Evolutionary conservation across 2,113 vertebrate species (phyloP).

Genomic region (Rhadina sibilatrix): DNA sequence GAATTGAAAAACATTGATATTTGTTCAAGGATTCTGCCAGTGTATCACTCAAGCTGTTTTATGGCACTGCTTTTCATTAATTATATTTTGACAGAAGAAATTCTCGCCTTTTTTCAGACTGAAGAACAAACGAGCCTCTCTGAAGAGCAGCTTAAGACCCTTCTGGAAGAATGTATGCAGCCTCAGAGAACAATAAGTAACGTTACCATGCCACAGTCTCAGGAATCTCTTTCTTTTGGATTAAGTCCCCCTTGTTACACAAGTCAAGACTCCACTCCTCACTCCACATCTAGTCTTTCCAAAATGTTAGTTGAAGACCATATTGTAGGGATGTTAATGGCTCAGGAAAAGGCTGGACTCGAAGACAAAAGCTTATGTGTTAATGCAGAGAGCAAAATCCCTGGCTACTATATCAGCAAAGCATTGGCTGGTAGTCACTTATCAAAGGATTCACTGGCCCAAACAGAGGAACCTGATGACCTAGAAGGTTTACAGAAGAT

Average conservation of each 20-base stretch:
- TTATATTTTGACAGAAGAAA: conserved; percentile 56
- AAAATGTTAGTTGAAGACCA: conserved; percentile 58
- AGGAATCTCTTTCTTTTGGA: conserved; percentile 59
- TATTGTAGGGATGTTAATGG: conserved; percentile 45
- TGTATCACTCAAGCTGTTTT: background rate
- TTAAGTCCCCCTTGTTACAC: conserved; percentile 24
- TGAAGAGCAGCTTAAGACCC: conserved; percentile 71
- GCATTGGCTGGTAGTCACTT: conserved; percentile 38
- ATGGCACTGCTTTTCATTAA: conserved; percentile 1
- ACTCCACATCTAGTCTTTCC: conserved; percentile 46
- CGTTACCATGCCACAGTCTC: conserved; percentile 58
- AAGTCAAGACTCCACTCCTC: conserved; percentile 43
- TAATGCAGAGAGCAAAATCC: conserved; percentile 1
- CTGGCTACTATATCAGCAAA: conserved; percentile 58
- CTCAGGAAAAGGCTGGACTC: background rate
- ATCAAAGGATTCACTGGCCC: conserved; percentile 50
- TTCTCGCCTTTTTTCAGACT: conserved; percentile 53
- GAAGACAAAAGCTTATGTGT: conserved; percentile 1
- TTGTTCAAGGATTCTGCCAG: background rate
- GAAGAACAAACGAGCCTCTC: conserved; percentile 62
- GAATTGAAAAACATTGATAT: background rate
- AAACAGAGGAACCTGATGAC: conserved; percentile 54
- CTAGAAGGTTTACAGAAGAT: conserved; percentile 54
- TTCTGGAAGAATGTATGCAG: conserved; percentile 72
- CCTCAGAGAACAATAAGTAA: conserved; percentile 45